Base-by-base conservation (phyloP, 64 coral and sea anemone genomes). In the Pocillopora verrucosa region DNA sequence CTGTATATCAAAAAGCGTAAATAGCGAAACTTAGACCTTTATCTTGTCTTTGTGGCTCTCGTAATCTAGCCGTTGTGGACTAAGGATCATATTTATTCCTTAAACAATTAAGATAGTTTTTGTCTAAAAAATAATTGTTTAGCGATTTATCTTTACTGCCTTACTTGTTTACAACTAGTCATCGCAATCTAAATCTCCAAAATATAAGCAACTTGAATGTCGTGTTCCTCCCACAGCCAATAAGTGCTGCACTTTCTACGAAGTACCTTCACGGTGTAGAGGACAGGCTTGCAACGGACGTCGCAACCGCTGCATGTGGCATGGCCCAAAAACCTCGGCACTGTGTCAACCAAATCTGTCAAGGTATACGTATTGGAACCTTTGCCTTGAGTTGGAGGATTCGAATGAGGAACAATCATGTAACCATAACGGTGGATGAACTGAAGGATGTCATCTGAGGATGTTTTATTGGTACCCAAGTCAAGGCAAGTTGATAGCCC, bases 141-240 rank as follows among this genome's bases (percentile, higher is more conserved):
- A 9, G 19, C 13, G 62, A 12, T 1, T 19, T 65, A 65, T 65
- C 30, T 30, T 30, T 30, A 30, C 30, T 30, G 30, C 30, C 30
- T 30, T 30, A 30, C 30, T 30, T 30, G 30, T 30, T 30, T 30
- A 30, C 30, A 68, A 9, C 61, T 7, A 22, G 10, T 35, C 37
- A 22, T 76, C 20, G 38, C 9, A 74, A 76, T 14, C 59, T 11
- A 78, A 13, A 24, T 41, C 19, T 59, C 76, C 16, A 78, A 59
- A 78, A 24, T 10, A 26, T 78, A 78, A 41, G 76, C 51, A 58
- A 59, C 76, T 26, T 56, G 76, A 17, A 78, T n/a, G 16, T 78
- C 76, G 2, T 78, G 56, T 59, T 78, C 76, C 45, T 78, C 76
- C 76, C 76, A 78, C 56, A 78, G 25, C 76, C 76, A 78, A 59